Evolutionary conservation across 1,140 invertebrate species (phyloP), one percentile per base, ranked within the genome.

Genomic region (Bilobella aurantiaca): DNA sequence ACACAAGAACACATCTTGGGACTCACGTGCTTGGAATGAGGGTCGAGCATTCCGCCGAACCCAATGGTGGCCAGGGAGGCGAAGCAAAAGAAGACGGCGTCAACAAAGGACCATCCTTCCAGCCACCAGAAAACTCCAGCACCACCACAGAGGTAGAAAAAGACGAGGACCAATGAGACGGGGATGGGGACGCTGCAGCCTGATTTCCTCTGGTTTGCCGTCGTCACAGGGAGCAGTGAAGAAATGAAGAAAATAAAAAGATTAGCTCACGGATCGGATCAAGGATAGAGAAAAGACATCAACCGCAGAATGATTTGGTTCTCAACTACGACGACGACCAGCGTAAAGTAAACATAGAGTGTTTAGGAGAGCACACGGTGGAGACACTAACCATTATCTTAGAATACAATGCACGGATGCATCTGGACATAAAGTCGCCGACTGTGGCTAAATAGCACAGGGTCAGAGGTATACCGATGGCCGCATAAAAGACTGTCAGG

Each of bases 11-110:
- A 5, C 1, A 29, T 63, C 32, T 29, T 58, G 32, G 16, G 0
- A 59, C 64, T 69, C 53, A 71, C 70, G 65, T 67, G 64, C 49
- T 69, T 69, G 57, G 70, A 71, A 65, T 68, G 61, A 49, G 70
- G 70, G 42, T 80, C 81, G 3, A 79, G 78, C 69, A 93, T 79
- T 73, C 93, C 89, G 2, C 91, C 91, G 73, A 95, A 94, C 0
- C 91, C 91, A 66, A 92, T 91, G 1, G 90, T 93, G 57, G 88
- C 88, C 61, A 93, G 79, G 62, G 80, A 80, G 5, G 81, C 79
- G 66, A 81, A 81, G 67, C 80, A 81, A 70, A 81, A 81, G 73
- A 80, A 81, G 56, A 79, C 75, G 59, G 79, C 81, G 67, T 81
- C 79, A 30, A 81, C 75, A 68, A 81, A 82, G 18, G 76, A 75